These are phyloP conservation scores for Heterotilapia buettikoferi DNA, from an alignment of 2,113 vertebrate species.

Conservation along the genomic window DNA sequence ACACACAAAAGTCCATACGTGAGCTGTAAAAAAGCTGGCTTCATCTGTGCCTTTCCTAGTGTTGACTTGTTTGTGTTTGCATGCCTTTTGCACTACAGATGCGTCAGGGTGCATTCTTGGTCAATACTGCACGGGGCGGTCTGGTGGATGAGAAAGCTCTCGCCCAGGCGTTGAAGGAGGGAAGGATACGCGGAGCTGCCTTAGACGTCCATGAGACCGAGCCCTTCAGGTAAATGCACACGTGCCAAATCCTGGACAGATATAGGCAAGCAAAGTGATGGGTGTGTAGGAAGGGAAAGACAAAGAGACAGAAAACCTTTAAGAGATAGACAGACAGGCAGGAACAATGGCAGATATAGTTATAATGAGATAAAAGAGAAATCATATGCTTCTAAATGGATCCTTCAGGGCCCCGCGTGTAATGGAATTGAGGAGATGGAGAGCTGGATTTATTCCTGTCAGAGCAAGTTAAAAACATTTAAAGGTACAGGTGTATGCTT, in stretches of 20 bases:
- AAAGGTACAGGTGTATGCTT: not conserved
- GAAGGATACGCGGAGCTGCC: slow-evolving; percentile 94
- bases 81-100: slow-evolving; percentile 72
- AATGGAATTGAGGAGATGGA: slow-evolving; percentile 1
- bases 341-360: not conserved
- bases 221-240: slow-evolving; percentile 82
- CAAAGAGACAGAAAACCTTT: not conserved
- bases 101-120: slow-evolving; percentile 97
- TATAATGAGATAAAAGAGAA: not conserved
- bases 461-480: not conserved
- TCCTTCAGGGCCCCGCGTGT: not conserved
- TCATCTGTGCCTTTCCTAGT: not conserved
- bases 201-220: slow-evolving; percentile 94
- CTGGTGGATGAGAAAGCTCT: slow-evolving; percentile 97
- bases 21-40: not conserved
- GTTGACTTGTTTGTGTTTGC: not conserved
- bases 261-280: not conserved
- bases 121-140: slow-evolving; percentile 92
- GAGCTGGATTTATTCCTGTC: not conserved
- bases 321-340: not conserved
- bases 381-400: not conserved
- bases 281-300: not conserved
- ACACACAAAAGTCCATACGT: not conserved
- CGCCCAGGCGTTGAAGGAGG: slow-evolving; percentile 95
- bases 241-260: not conserved